These are phyloP conservation scores for Pherbina coryleti DNA, from an alignment of 2,888 invertebrate species.

Conservation along the genomic window DNA sequence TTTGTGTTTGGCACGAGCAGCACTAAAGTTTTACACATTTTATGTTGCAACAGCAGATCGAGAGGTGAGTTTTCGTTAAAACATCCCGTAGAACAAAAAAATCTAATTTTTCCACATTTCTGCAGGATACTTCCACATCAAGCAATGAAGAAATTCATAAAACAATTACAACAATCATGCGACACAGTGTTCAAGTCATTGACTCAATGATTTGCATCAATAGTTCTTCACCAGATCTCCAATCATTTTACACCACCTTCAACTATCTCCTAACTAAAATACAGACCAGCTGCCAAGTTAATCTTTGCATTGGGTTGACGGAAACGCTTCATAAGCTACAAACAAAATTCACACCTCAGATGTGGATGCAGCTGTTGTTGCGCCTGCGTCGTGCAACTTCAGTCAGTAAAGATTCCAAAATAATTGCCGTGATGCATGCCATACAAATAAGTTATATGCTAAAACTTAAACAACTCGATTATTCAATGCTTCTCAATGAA, in stretches of 20 bases:
- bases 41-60: not conserved
- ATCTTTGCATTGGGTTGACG: slow-evolving; percentile 49
- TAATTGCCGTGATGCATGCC: slow-evolving; percentile 51
- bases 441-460: slow-evolving; percentile 52
- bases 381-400: slow-evolving; percentile 46
- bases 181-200: slow-evolving; percentile 54
- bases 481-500: slow-evolving; percentile 49
- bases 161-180: slow-evolving; percentile 48
- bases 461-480: slow-evolving; percentile 11
- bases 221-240: slow-evolving; percentile 45
- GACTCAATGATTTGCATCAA: slow-evolving; percentile 57
- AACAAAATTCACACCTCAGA: slow-evolving; percentile 47
- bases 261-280: slow-evolving; percentile 44
- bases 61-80: not conserved
- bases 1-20: slow-evolving; percentile 51
- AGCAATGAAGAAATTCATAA: slow-evolving; percentile 40
- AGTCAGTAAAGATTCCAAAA: slow-evolving; percentile 39
- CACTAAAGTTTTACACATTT: slow-evolving; percentile 41
- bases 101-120: not conserved
- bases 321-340: slow-evolving; percentile 51
- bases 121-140: slow-evolving; percentile 21
- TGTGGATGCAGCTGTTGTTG: slow-evolving; percentile 52
- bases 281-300: slow-evolving; percentile 47
- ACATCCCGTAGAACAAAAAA: not conserved
- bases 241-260: slow-evolving; percentile 43